phyloP scores from a whole-genome alignment of 2,797 vertebrate genomes.

The Lacerta bilineata region DNA sequence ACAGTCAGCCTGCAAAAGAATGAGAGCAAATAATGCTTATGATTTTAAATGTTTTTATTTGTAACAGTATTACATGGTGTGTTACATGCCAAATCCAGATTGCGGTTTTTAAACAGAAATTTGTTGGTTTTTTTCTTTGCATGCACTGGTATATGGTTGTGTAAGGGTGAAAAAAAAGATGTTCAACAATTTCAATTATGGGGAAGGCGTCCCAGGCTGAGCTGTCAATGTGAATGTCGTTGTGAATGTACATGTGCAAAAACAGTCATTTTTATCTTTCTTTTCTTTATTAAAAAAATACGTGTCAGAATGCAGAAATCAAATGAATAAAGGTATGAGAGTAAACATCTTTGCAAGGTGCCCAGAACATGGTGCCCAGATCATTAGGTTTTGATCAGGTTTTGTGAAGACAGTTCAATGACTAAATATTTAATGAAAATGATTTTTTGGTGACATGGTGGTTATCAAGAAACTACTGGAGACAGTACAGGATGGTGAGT shows the following conservation, averaged over 20 bases:
- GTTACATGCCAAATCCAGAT: too few relatives aligned
- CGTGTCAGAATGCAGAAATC: constrained; percentile 82
- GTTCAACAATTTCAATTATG: too few relatives aligned
- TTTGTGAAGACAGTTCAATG: constrained; percentile 79
- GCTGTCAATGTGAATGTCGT: too few relatives aligned
- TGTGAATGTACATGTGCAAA: too few relatives aligned
- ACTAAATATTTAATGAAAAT: constrained; percentile 81
- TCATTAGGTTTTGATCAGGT: constrained; percentile 76
- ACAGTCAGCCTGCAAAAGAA: neutral
- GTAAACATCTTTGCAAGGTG: constrained; percentile 84
- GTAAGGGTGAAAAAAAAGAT: constrained; percentile 90
- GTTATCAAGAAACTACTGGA: constrained; percentile 72
- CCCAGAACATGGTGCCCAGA: too few relatives aligned
- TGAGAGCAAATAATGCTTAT: constrained; percentile 64
- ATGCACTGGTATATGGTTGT: too few relatives aligned
- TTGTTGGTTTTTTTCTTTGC: constrained; percentile 78
- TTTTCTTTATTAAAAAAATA: constrained; percentile 88
- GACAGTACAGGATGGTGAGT: constrained; percentile 76
- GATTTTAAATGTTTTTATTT: constrained; percentile 95
- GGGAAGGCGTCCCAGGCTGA: too few relatives aligned
- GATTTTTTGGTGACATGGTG: constrained; percentile 68
- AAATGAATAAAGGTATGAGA: constrained; percentile 80
- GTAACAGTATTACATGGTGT: constrained; percentile 97
- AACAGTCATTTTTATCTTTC: constrained; percentile 86
- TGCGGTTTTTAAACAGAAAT: too few relatives aligned